These are phyloP conservation scores for Stenichneumon culpator DNA, from an alignment of 2,888 invertebrate genomes.

Conservation along the genomic window DNA sequence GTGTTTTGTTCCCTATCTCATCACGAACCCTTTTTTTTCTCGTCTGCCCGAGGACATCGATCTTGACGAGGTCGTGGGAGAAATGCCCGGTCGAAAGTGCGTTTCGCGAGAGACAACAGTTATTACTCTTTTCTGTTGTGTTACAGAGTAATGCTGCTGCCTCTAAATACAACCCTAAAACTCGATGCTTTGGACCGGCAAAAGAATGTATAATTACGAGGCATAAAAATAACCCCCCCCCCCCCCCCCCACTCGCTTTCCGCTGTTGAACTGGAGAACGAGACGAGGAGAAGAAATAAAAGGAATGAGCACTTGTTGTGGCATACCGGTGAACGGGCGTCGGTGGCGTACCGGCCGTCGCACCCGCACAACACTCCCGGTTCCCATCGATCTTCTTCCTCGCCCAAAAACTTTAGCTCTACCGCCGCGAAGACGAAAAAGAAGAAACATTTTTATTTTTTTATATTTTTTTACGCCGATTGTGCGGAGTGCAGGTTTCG, in stretches of 20 bases:
- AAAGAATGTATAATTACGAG: conserved; percentile 85
- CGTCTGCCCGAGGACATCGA: conserved; percentile 63
- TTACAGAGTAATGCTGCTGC: conserved; percentile 23
- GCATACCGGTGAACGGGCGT: conserved; percentile 61
- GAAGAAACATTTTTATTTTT: conserved; percentile 52
- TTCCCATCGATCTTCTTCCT: conserved; percentile 82
- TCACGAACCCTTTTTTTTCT: conserved; percentile 20
- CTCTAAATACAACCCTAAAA: conserved; percentile 81
- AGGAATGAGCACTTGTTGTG: conserved; percentile 66
- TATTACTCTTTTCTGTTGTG: conserved; percentile 39
- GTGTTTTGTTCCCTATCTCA: not conserved
- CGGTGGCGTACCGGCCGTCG: conserved; percentile 64
- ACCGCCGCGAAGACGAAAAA: conserved; percentile 40
- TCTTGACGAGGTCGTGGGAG: conserved; percentile 74
- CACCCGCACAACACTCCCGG: conserved; percentile 72
- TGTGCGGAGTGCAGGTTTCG: conserved; percentile 70
- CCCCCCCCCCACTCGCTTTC: conserved; percentile 78
- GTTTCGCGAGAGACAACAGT: conserved; percentile 47
- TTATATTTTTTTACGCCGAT: conserved; percentile 62
- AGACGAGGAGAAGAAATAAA: conserved; percentile 55
- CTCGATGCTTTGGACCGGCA: conserved; percentile 72
- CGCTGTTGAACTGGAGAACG: conserved; percentile 13
- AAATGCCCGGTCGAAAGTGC: conserved; percentile 69
- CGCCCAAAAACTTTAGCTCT: conserved; percentile 55
- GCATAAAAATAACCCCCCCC: conserved; percentile 85